phyloP scores from a whole-genome alignment of 2,113 vertebrate species.

The Gambusia affinis region DNA sequence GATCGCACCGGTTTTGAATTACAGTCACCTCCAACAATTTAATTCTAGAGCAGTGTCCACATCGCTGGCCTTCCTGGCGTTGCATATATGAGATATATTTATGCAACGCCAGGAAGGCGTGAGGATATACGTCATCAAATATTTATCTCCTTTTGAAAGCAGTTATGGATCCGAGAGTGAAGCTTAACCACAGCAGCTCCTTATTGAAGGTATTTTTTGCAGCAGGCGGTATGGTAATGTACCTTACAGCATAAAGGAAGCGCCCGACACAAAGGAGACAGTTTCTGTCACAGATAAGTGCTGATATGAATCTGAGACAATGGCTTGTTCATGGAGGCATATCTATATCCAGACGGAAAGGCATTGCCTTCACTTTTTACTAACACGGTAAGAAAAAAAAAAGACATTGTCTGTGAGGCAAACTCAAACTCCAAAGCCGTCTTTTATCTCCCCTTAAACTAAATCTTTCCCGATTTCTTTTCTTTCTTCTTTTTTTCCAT shows the following conservation, averaged over 20 bases:
- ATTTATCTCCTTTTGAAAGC: not conserved
- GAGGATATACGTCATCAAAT: not conserved
- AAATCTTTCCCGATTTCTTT: not conserved
- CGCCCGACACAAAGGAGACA: slow-evolving; percentile 23
- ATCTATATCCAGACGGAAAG: slow-evolving; percentile 33
- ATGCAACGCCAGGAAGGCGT: too few relatives aligned
- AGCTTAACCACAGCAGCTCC: not conserved
- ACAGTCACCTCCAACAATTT: not conserved
- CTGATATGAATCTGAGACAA: slow-evolving; percentile 48
- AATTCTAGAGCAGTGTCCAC: not conserved
- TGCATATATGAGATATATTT: too few relatives aligned
- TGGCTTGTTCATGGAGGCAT: slow-evolving; percentile 32
- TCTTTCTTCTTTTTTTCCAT: not conserved
- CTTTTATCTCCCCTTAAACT: not conserved
- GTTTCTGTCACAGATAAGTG: slow-evolving; percentile 56
- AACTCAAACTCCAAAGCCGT: slow-evolving; percentile 4
- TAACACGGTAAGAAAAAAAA: slow-evolving; percentile 33
- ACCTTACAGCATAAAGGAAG: slow-evolving; percentile 40
- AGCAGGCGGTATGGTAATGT: slow-evolving; percentile 26
- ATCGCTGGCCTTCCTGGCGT: not conserved
- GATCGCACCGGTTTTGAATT: not conserved
- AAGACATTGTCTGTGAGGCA: slow-evolving; percentile 31
- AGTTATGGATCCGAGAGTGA: too few relatives aligned
- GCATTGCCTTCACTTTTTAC: slow-evolving; percentile 53
- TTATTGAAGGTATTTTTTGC: slow-evolving; percentile 15